Base-by-base conservation (phyloP, 2,113 vertebrate genomes). In the Delphinapterus leucas region DNA sequence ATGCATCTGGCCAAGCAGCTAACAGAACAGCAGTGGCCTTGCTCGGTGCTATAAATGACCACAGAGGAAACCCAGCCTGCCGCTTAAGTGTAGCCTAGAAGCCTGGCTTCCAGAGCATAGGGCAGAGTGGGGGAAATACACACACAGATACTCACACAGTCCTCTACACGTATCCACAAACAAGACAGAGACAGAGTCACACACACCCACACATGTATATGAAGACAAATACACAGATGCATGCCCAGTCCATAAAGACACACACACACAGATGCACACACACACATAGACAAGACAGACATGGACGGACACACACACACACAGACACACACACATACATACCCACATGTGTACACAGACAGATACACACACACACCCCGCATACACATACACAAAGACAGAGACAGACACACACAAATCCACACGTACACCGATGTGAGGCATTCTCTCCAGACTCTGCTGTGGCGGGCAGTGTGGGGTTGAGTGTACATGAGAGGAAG, bases 311-410 rank as follows among this genome's bases (percentile, higher is more conserved):
- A 31, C 15, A 47, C 9, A 49, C 21, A 44, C 8, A 36, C 3
- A 83, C 73, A 81, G 5, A 12, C 25, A 41, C 38, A 79, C 15
- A 81, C 18, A 81, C 25, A 38, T 31, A 65, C 10, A 63, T 11
- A 85, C 18, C 36, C 63, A 53, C 9, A 49, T 0, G 25, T 1
- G n/a, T 20, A 80, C 12, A 41, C 13, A 28, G 28, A 80, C 8
- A 47, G 2, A 74, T 3, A 3, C 6, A 61, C 2, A 10, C 3
- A 61, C 47, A 8, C 7, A 10, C 15, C 8, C 9, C 7, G 31
- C 15, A 44, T 5, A 92, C 11, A 6, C n/a, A 58, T 79, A 26
- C 81, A 61, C 31, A 61, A 58, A 81, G 36, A 38, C 21, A 67
- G 12, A 88, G 68, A 49, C 12, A n/a, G 17, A 74, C 11, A 55